Evolutionary conservation across 2,888 invertebrate genomes (phyloP), one percentile per base, ranked within the genome.

Genomic region (Volucella bombylans): DNA sequence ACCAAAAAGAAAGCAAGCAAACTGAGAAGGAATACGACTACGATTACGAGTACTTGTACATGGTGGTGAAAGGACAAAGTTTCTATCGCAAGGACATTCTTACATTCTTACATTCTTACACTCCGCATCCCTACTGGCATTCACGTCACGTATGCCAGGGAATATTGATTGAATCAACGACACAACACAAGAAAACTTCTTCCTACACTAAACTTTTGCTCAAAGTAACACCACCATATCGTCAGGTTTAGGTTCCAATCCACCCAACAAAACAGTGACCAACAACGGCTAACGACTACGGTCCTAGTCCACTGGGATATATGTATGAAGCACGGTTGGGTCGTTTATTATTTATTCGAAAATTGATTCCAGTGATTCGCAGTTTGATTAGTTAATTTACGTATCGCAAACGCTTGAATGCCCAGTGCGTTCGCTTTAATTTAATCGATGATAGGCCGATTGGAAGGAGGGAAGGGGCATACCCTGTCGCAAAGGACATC

Each of bases 301-400:
- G 10, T 15, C 41, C 14, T 31, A 31, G 31, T 31, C 31, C 31
- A 31, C 31, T 31, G 31, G 31, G 31, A 31, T 31, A 6, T 31
- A 31, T 31, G 6, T 6, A 31, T 31, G 31, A 31, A 12, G 14
- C 31, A 31, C 49, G 8, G 10, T 57, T 12, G 12, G 61, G 49
- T 80, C 80, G 80, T 72, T 81, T 72, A 68, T 81, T 85, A 81
- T 85, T 85, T 85, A 85, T 85, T 81, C 52, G 81, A 85, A 85
- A 85, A 85, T 85, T 85, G 85, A 85, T 85, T 85, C 59, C 85
- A 81, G 76, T 85, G 81, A 85, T 77, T 85, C 85, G 81, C 85
- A 77, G 85, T 85, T 81, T 81, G 85, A 85, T 85, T 85, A 81
- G 85, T 81, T 81, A 85, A 85, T 85, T 85, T 85, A 85, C 85